Evolutionary conservation across 1,140 invertebrate genomes (phyloP).

Genomic region (Dendroctonus valens): DNA sequence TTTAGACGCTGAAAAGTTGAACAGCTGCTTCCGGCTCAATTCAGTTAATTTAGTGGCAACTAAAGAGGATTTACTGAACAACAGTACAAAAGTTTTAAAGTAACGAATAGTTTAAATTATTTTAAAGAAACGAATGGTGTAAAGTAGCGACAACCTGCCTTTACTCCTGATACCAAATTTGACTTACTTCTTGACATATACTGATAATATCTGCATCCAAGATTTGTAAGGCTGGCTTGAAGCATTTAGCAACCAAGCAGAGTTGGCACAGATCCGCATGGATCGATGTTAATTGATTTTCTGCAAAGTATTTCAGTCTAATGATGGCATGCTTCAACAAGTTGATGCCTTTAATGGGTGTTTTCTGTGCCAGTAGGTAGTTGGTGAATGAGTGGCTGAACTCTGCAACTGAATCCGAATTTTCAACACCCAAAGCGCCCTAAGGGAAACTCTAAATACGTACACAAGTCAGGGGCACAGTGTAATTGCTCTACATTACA

Average conservation of each 20-base stretch:
- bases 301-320: slow-evolving; percentile 78
- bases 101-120: too few relatives aligned
- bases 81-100: too few relatives aligned
- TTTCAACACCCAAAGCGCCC: background rate
- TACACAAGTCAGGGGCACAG: slow-evolving; percentile 81
- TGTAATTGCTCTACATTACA: slow-evolving; percentile 88
- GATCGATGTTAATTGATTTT: slow-evolving; percentile 88
- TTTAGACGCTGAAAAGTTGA: too few relatives aligned
- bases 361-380: slow-evolving; percentile 71
- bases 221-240: slow-evolving; percentile 88
- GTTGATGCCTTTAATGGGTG: slow-evolving; percentile 81
- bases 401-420: slow-evolving; percentile 71
- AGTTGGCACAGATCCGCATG: slow-evolving; percentile 93
- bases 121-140: too few relatives aligned
- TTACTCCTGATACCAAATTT: too few relatives aligned
- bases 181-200: slow-evolving; percentile 76
- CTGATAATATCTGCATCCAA: slow-evolving; percentile 89
- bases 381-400: slow-evolving; percentile 82
- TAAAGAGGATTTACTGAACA: too few relatives aligned
- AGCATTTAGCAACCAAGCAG: slow-evolving; percentile 86
- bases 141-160: too few relatives aligned
- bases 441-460: slow-evolving; percentile 69
- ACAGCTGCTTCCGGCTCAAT: too few relatives aligned
- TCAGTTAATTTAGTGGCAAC: too few relatives aligned
- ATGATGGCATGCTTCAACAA: slow-evolving; percentile 80